Conservation (phyloP, 2,113 vertebrate species). For the Electrona antarctica region DNA sequence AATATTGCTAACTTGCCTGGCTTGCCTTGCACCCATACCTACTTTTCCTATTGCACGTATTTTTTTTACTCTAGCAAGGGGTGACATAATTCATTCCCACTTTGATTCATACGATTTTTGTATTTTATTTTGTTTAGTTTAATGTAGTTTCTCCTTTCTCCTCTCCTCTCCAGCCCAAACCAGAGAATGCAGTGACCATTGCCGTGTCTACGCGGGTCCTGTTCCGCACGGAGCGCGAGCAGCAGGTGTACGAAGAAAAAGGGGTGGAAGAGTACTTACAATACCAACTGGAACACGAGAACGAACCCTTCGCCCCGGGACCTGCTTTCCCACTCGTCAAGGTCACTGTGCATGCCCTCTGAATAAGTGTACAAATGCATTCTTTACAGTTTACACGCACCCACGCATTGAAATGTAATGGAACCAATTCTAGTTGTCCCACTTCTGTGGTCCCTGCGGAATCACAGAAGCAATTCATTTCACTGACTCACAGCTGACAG, state of each 20-base stretch:
- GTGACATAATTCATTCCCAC: neutral
- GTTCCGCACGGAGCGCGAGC: constrained; percentile 95
- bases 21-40: neutral
- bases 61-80: too few species aligned
- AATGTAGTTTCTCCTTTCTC: neutral
- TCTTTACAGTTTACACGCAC: neutral
- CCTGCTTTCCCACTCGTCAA: constrained; percentile 95
- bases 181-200: constrained; percentile 93
- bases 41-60: too few species aligned
- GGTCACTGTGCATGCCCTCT: constrained; percentile 69
- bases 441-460: neutral
- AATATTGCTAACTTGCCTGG: constrained; percentile 5
- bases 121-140: too few species aligned
- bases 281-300: constrained; percentile 94
- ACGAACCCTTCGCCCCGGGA: constrained; percentile 91
- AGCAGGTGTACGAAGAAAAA: constrained; percentile 87
- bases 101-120: neutral
- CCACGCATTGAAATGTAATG: neutral
- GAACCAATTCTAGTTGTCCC: too few species aligned
- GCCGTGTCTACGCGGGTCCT: constrained; percentile 93
- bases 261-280: constrained; percentile 94
- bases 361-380: neutral
- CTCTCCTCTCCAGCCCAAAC: constrained; percentile 84
- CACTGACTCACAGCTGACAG: neutral
- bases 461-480: too few species aligned